A percentile compares a stretch with the other conserved stretches of the same genome.
Conservation (phyloP, 2,888 invertebrate genomes). For the Tetanocera ferruginea region DNA sequence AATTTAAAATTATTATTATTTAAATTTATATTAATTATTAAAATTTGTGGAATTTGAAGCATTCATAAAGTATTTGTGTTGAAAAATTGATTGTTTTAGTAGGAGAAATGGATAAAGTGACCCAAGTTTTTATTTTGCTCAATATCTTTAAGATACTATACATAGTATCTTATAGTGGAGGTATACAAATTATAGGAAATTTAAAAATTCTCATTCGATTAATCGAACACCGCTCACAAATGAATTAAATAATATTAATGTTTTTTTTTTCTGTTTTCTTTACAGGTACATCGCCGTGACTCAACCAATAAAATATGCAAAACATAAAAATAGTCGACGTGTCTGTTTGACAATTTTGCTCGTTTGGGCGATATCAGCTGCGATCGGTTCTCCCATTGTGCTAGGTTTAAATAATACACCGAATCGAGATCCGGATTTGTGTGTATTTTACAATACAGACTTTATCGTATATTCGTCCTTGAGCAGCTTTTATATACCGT, state of each 20-base stretch:
- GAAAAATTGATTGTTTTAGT: no score
- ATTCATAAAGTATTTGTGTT: no score
- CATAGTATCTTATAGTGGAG: no score
- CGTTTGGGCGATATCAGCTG: constrained; percentile 95
- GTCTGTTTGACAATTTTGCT: constrained; percentile 95
- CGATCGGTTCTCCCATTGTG: constrained; percentile 96
- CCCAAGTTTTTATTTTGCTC: no score
- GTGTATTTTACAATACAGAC: constrained; percentile 97
- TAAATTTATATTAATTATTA: no score
- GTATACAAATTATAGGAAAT: no score
- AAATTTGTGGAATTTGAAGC: no score
- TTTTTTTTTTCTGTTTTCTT: constrained; percentile 53
- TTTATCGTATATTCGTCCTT: constrained; percentile 98
- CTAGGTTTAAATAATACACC: constrained; percentile 96
- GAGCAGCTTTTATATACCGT: constrained; percentile 98
- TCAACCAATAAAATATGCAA: constrained; percentile 98
- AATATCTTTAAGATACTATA: no score
- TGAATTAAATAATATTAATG: not conserved
- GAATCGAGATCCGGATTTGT: constrained; percentile 84
- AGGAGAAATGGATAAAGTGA: no score
- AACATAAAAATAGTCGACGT: constrained; percentile 95
- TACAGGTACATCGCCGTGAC: constrained; percentile 98
- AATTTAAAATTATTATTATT: no score
- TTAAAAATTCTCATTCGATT: no score
- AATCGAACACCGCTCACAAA: no score